A percentile compares a stretch with the other conserved stretches of the same genome.
These are phyloP conservation scores for Drosophila tanythrix DNA, from an alignment of 2,888 invertebrate genomes.

Conservation along the genomic window DNA sequence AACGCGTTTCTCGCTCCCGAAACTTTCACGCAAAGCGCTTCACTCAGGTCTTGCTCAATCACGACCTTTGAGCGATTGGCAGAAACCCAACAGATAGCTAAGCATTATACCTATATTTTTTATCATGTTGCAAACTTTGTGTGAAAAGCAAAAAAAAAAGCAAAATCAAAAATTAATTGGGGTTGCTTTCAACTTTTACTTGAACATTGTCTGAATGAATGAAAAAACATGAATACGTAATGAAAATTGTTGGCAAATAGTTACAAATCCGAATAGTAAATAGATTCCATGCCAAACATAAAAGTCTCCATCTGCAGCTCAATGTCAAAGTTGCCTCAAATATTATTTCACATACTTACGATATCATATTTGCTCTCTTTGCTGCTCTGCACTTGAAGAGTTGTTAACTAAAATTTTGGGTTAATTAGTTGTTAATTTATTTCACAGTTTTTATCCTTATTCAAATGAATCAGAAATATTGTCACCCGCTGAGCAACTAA, in stretches of 20 bases:
- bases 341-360: background rate
- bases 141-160: background rate
- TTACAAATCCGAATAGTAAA: background rate
- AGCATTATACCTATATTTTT: background rate
- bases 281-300: background rate
- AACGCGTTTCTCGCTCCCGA: background rate
- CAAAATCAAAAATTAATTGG: background rate
- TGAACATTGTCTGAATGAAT: background rate
- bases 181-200: background rate
- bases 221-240: background rate
- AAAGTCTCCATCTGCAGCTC: background rate
- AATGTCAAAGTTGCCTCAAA: background rate
- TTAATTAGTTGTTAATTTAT: background rate
- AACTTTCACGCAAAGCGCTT: background rate
- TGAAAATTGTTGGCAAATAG: background rate
- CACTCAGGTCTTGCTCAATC: no score
- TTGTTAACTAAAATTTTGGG: background rate
- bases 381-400: background rate
- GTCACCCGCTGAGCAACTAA: background rate
- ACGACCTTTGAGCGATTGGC: background rate
- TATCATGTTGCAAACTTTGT: background rate
- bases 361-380: background rate
- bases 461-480: background rate
- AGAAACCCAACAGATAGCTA: background rate
- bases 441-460: background rate